These are phyloP conservation scores for Lepidocyrtoides sp. DNA, from an alignment of 2,888 invertebrate genomes.

Conservation along the genomic window DNA sequence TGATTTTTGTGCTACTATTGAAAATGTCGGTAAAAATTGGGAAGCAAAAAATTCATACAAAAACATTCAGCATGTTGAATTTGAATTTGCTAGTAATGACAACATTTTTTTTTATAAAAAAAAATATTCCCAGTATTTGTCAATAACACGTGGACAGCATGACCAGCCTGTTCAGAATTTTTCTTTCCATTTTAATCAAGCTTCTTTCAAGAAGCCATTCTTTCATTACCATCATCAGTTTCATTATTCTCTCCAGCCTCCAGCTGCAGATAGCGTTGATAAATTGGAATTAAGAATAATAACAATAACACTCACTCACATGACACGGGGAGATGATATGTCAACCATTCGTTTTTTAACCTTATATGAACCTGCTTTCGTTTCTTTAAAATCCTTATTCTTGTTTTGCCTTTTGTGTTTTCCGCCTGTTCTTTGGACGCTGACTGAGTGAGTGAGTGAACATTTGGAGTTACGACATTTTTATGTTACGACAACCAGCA, in stretches of 20 bases:
- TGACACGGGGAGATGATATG: not conserved
- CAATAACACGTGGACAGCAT: too few species aligned
- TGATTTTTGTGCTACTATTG: not conserved
- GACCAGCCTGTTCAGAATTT: not conserved
- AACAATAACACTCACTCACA: conserved; percentile 4
- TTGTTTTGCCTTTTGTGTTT: not conserved
- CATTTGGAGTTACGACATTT: not conserved
- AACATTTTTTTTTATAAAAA: too few species aligned
- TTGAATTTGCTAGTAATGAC: too few species aligned
- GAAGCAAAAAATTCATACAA: too few species aligned
- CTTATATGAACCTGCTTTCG: too few species aligned
- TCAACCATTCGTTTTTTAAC: conserved; percentile 8
- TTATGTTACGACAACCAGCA: conserved; percentile 42
- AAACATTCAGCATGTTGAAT: too few species aligned
- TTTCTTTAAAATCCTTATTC: not conserved
- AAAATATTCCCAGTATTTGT: too few species aligned
- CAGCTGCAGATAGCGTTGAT: conserved; percentile 62
- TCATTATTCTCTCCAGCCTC: conserved; percentile 6
- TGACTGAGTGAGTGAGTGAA: not conserved
- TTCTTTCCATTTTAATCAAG: not conserved
- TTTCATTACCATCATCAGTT: not conserved
- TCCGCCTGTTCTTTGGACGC: not conserved
- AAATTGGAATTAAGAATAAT: conserved; percentile 48
- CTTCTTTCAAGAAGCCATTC: not conserved
- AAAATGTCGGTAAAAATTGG: too few species aligned